Base-by-base conservation (phyloP, 2,888 invertebrate species). In the Scaptodrosophila latifasciaeformis region DNA sequence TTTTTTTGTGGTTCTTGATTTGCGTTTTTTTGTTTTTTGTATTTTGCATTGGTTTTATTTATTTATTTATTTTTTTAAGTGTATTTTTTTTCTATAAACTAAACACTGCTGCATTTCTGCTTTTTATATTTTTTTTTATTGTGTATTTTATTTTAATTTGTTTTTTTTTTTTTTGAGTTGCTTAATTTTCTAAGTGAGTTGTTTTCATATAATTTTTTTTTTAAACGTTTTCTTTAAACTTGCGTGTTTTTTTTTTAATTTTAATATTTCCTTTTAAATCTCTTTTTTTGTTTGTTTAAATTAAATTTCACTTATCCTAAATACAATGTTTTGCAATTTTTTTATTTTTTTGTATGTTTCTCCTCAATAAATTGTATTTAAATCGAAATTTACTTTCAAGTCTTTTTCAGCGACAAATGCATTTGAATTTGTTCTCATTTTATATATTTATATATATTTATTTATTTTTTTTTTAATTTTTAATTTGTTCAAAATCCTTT, bases 401-500 rank as follows among this genome's bases (percentile, higher is more conserved):
- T 76, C 75, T 76, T 76, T 68, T 76, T 80, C 78, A 76, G 75
- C 75, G 80, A 76, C 75, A 76, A 76, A 76, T 76, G 80, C 75
- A 80, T 77, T 77, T 70, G 74, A 74, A 74, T 74, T 74, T 78
- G 79, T 78, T 74, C 76, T 78, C 79, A 71, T 75, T 61, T 54
- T n/a, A n/a, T n/a, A n/a, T n/a, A n/a, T n/a, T n/a, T n/a, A n/a
- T n/a, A n/a, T n/a, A n/a, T n/a, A 48, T 69, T 70, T 55, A 45
- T 70, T 65, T 43, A 40, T 55, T 58, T 54, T 59, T 51, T 46
- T 21, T 45, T 50, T 59, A 54, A 54, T 57, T 53, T 56, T 57
- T 70, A 60, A n/a, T 71, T 68, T 49, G 54, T 47, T 74, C 74
- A 78, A 78, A 72, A 72, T 74, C 72, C 74, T 74, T 70, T 58